These are phyloP conservation scores for Callyntrura sp. DNA, from an alignment of 2,888 invertebrate species.

Conservation along the genomic window DNA sequence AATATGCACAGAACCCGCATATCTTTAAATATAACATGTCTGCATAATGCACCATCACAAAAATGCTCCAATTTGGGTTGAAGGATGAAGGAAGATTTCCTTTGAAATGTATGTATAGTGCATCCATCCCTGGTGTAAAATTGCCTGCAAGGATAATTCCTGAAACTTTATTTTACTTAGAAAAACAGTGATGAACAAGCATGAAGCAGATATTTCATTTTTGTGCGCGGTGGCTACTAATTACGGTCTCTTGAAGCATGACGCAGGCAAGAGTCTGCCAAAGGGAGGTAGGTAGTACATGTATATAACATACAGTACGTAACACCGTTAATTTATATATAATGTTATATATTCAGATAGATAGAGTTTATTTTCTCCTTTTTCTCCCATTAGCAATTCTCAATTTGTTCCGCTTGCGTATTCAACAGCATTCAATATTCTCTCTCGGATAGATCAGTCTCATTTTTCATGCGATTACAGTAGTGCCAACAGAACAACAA, in stretches of 20 bases:
- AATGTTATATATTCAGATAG: not conserved
- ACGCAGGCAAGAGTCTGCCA: slow-evolving; percentile 8
- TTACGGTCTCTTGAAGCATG: slow-evolving; percentile 41
- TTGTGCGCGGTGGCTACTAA: slow-evolving; percentile 63
- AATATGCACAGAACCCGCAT: no score
- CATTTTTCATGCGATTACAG: slow-evolving; percentile 57
- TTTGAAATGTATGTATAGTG: no score
- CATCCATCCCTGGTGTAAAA: no score
- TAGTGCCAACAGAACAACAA: not conserved
- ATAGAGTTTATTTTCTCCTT: not conserved
- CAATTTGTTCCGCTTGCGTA: slow-evolving; percentile 7
- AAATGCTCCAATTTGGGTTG: not conserved
- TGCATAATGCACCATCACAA: not conserved
- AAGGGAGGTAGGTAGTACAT: no score
- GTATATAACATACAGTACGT: not conserved
- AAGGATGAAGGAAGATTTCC: no score
- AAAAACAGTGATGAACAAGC: not conserved
- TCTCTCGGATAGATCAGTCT: not conserved
- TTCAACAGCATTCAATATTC: not conserved
- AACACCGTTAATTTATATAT: not conserved
- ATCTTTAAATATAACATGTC: not conserved
- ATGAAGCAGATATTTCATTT: slow-evolving; percentile 35
- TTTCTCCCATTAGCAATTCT: slow-evolving; percentile 5
- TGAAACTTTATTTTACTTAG: no score
- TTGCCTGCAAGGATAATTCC: no score